Percentiles rank a stretch among this genome's conserved stretches.
These are phyloP conservation scores for Galaxea fascicularis DNA, from an alignment of 92 coral and sea anemone species.

Conservation along the genomic window DNA sequence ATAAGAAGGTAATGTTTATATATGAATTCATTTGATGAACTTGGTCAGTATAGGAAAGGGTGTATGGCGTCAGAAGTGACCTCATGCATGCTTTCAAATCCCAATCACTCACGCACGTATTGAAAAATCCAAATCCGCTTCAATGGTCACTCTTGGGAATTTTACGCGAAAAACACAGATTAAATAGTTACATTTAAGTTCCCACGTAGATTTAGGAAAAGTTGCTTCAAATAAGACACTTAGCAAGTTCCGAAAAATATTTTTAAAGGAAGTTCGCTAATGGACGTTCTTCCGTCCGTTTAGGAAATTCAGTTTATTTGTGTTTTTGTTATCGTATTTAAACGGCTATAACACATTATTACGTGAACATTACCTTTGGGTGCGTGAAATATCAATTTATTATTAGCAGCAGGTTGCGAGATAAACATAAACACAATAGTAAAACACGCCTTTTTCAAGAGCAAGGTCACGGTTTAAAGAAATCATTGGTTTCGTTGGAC, in stretches of 20 bases:
- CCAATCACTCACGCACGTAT: not conserved
- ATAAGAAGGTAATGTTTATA: not conserved
- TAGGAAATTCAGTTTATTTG: constrained; percentile 23
- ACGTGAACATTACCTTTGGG: constrained; percentile 25
- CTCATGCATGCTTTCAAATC: not conserved
- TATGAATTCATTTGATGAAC: not conserved
- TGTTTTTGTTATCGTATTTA: not conserved
- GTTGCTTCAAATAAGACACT: not conserved
- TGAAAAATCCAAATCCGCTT: not conserved
- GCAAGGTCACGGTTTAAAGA: not conserved
- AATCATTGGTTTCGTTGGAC: not conserved
- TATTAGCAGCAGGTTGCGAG: constrained; percentile 22
- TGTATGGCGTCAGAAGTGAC: not conserved
- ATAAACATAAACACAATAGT: not conserved
- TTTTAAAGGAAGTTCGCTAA: not conserved
- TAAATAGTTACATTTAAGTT: not conserved
- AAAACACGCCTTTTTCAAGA: constrained; percentile 1
- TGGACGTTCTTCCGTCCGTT: constrained; percentile 8
- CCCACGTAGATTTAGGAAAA: not conserved
- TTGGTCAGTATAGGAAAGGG: not conserved
- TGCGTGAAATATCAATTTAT: constrained; percentile 15
- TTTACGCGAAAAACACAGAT: constrained; percentile 12
- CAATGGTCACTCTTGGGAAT: not conserved
- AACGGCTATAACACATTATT: not conserved
- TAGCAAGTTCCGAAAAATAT: constrained; percentile 3